Evolutionary conservation across 2,888 invertebrate genomes (phyloP), one percentile per base, ranked within the genome.

Genomic region (Agriopis leucophaearia): DNA sequence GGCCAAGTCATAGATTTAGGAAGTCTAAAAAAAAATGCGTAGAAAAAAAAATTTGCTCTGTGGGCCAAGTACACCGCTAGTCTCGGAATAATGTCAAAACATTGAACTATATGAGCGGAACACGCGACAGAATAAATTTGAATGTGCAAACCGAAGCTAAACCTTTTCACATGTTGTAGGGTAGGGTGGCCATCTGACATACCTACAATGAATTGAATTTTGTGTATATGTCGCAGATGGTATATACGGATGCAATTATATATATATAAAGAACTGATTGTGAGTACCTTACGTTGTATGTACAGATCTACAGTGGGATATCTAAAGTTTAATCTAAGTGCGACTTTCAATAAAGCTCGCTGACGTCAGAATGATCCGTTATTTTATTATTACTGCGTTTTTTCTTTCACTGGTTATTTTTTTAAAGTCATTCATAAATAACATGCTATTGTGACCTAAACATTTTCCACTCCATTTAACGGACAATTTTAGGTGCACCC

Each of bases 391-490:
- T n/a, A n/a, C n/a, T 36, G 4, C 10, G 3, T 4, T 13, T 44
- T 44, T 13, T 44, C 13, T 13, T 13, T 10, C 8, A 12, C 3
- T 8, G 13, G 42, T 13, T 44, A 10, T 10, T 4, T 35, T 55
- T 47, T 10, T 44, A 42, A 42, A 51, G 38, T 12, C 38, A 55
- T 42, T 42, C 42, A 55, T 9, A 55, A 60, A 61, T 45, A 35
- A 40, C 16, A 57, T 40, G n/a, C 36, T 13, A 56, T 44, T 50
- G 8, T 55, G 56, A 18, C 4, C 47, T 18, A 38, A 45, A 62
- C 13, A 36, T 67, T 67, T 66, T 67, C 67, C 63, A 50, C 40
- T 59, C 63, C 52, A 63, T 67, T 67, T 58, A 63, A 47, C 55
- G 50, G 48, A 58, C 57, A 54, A 55, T 63, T 58, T 55, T 42